Percentiles rank a stretch among this genome's conserved stretches.
Conservation (phyloP, 92 coral and sea anemone species). For the Palythoa grandis region DNA sequence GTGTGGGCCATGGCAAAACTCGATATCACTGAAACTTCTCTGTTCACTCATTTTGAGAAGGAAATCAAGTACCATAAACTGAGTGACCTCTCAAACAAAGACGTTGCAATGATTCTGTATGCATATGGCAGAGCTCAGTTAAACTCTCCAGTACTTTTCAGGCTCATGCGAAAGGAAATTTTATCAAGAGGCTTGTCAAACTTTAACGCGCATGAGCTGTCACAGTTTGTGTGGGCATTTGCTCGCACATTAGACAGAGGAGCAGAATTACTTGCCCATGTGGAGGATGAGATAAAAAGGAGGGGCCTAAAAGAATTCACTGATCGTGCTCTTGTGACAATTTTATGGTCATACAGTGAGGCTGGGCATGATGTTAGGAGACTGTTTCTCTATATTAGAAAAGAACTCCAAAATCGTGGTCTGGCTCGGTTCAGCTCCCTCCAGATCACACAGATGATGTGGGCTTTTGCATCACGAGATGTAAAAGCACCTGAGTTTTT, state of each 20-base stretch:
- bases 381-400: conserved; percentile 65
- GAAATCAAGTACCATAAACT: conserved; percentile 52
- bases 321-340: conserved; percentile 61
- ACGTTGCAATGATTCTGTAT: conserved; percentile 80
- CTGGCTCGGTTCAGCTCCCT: conserved; percentile 50
- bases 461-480: conserved; percentile 73
- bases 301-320: conserved; percentile 62
- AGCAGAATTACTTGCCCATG: conserved; percentile 74
- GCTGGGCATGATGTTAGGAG: conserved; percentile 66
- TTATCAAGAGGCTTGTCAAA: conserved; percentile 58
- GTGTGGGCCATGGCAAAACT: conserved; percentile 73
- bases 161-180: conserved; percentile 62
- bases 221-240: conserved; percentile 87
- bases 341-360: conserved; percentile 81
- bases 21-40: conserved; percentile 34
- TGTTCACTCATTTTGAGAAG: conserved; percentile 63
- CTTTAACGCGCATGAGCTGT: conserved; percentile 67
- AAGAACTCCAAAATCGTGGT: conserved; percentile 62
- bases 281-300: conserved; percentile 61
- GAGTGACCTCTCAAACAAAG: conserved; percentile 67
- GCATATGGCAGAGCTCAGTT: conserved; percentile 71
- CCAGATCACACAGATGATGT: conserved; percentile 75
- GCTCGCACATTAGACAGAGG: conserved; percentile 65
- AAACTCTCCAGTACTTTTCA: conserved; percentile 56
- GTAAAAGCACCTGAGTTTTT: conserved; percentile 80